Evolutionary conservation across 2,113 vertebrate species (phyloP), one percentile per base, ranked within the genome.

Genomic region (Mustela lutreola): DNA sequence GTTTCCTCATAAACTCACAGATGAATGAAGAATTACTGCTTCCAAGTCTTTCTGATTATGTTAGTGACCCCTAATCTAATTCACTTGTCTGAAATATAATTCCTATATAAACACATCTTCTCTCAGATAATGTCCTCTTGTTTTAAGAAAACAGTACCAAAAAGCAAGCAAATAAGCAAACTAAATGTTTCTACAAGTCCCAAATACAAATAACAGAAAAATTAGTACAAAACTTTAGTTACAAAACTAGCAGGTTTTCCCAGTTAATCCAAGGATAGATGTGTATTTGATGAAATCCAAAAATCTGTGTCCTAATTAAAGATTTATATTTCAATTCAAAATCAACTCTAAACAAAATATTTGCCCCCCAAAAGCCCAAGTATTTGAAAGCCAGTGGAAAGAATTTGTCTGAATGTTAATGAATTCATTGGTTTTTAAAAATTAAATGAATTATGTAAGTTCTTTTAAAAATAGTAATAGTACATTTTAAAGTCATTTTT

Each of bases 311-410:
- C 22, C 42, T 91, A 80, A 94, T 71, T 82, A n/a, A 65, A 83
- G 14, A 78, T 28, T 67, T 94, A 33, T 50, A 82, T 88, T 85
- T 81, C 36, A 53, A 89, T 65, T 92, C 89, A 39, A 78, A 97
- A 65, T 75, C 36, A 93, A 60, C 63, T 67, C 2, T 45, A 89
- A 78, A 58, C 33, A 92, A 86, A 94, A 58, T 75, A 88, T 85
- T 78, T 50, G 45, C n/a, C 6, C 6, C 50, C 24, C 11, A 56
- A 82, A 87, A 39, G 5, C 26, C 6, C 18, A 60, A 0, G 15
- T 67, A 21, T 75, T 85, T 81, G 26, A 79, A 86, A 95, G 73
- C 24, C 42, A 53, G 7, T 58, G 92, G 50, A 63, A 91, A 70
- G 33, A 24, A 53, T 0, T 65, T 94, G n/a, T 36, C 36, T 65